Base-by-base conservation (phyloP, 2,888 invertebrate genomes). In the Brassicogethes aeneus region DNA sequence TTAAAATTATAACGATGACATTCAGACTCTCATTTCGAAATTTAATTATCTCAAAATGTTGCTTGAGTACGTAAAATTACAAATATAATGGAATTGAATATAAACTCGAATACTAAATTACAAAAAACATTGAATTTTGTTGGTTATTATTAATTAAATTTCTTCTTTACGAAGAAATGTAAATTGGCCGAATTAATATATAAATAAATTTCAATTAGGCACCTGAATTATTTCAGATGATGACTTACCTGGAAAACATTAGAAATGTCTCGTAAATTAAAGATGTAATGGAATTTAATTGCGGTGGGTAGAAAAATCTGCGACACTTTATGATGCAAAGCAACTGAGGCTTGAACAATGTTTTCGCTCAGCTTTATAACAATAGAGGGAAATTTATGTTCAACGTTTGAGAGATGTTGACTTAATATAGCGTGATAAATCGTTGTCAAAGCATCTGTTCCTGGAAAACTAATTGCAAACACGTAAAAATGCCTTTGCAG, bases 271-370 rank as follows among this genome's bases (percentile, higher is more conserved):
- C 96, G 73, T 43, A 96, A 74, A 71, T 96, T 96, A 68, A 96
- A 96, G 55, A 95, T 84, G 60, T 96, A 96, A 67, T 96, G 96
- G 58, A 93, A 96, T 68, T 96, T 96, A 39, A 91, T 84, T 2
- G 95, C 95, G 2, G 95, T 96, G 0, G 96, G 96, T 44, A 95
- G 71, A 67, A 95, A 96, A 15, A 90, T 79, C 65, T 88, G 84
- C 2, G 85, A 77, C 2, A 86, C 82, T 69, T 91, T 89, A 57
- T 85, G 80, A 62, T 96, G 95, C 29, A 96, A 65, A 13, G 83
- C 79, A 41, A 95, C 76, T 0, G 93, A 85, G 2, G 90, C 89
- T 37, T 78, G 71, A 2, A 93, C 89, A 46, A 95, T 76, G 52
- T 81, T 84, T 65, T 74, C 65, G 34, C 81, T 74, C 52, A 85